These are phyloP conservation scores for Phalanger gymnotis DNA, from an alignment of 2,797 vertebrate species.

Conservation along the genomic window DNA sequence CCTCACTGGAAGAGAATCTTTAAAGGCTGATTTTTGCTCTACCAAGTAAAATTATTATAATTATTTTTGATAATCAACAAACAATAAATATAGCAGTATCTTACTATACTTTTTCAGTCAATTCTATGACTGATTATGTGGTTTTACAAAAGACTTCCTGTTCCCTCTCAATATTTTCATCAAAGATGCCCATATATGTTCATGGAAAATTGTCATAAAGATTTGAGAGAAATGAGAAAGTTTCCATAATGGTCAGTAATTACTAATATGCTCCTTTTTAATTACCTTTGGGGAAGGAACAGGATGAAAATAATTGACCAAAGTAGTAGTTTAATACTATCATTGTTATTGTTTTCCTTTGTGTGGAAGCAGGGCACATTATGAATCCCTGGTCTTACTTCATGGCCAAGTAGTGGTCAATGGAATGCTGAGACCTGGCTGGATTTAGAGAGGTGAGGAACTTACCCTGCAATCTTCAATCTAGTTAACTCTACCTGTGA, in stretches of 20 bases:
- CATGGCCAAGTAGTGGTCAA: not conserved
- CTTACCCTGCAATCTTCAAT: no score
- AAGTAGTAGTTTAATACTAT: not conserved
- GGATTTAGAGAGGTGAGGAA: not conserved
- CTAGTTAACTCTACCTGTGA: no score
- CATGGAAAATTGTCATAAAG: not conserved
- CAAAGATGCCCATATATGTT: not conserved
- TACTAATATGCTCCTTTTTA: not conserved
- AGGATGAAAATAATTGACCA: not conserved
- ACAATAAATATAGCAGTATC: not conserved
- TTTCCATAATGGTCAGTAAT: not conserved
- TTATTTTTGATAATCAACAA: not conserved
- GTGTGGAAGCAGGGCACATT: not conserved
- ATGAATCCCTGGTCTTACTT: not conserved
- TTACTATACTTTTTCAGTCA: not conserved
- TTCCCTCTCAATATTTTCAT: not conserved
- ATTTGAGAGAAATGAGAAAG: not conserved
- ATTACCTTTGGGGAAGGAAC: not conserved
- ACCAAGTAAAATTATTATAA: not conserved
- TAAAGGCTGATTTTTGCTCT: not conserved
- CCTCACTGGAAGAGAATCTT: not conserved
- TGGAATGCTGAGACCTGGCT: not conserved
- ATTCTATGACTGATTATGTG: not conserved
- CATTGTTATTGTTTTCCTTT: not conserved
- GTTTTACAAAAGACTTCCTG: not conserved